Percentiles rank a stretch among this genome's conserved stretches.
Evolutionary conservation across 2,888 invertebrate species (phyloP).

Genomic region (Troilus luridus): DNA sequence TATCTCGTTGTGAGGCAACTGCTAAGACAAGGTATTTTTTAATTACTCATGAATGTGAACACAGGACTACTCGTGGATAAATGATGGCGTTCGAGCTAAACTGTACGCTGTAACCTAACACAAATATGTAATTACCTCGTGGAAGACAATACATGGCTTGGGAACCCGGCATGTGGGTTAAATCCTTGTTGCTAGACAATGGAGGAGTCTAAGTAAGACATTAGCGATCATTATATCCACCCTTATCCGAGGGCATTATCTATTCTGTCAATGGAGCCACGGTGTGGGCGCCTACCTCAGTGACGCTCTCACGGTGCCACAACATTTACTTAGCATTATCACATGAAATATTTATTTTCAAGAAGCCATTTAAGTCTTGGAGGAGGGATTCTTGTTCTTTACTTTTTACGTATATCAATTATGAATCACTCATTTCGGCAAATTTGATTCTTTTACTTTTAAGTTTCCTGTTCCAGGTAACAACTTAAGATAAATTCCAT

Average conservation of each 20-base stretch:
- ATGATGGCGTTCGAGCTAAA: slow-evolving; percentile 5
- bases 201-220: slow-evolving; percentile 42
- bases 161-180: slow-evolving; percentile 46
- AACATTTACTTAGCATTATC: slow-evolving; percentile 27
- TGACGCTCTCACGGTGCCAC: slow-evolving; percentile 38
- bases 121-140: slow-evolving; percentile 40
- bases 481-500: too few species aligned
- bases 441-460: too few species aligned
- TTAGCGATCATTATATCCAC: slow-evolving; percentile 44
- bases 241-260: slow-evolving; percentile 32
- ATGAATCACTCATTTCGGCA: too few species aligned
- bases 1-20: not conserved
- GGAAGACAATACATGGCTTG: slow-evolving; percentile 44
- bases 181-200: slow-evolving; percentile 44
- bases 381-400: not conserved
- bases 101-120: not conserved
- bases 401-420: too few species aligned
- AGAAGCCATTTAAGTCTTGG: not conserved
- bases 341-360: slow-evolving; percentile 41
- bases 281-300: slow-evolving; percentile 38
- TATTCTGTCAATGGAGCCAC: slow-evolving; percentile 49
- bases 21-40: not conserved
- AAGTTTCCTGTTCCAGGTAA: too few species aligned
- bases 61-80: not conserved
- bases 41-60: not conserved